Evolutionary conservation across 2,113 vertebrate species (phyloP), one percentile per base, ranked within the genome.

Genomic region (Triplophysa siluroides): DNA sequence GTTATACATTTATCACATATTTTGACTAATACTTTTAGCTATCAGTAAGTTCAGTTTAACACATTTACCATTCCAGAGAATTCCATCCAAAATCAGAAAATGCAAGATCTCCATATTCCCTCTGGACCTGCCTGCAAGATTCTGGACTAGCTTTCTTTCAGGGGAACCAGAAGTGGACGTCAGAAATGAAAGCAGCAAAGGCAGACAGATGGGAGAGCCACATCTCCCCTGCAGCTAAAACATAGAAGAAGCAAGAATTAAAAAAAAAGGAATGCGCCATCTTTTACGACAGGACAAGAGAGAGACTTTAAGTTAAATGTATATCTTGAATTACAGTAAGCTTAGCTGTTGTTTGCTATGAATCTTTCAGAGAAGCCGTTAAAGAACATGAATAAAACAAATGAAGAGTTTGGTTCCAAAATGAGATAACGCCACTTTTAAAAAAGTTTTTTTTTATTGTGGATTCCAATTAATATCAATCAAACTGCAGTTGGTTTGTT

Each of bases 241-340:
- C 29, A 67, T 87, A 87, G 88, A 88, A 79, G 62, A 76, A 83
- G 33, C 81, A 64, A 68, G 12, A 82, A 60, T 80, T 81, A 83
- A 86, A 88, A 86, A 86, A 33, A 86, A 82, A 85, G 86, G 85
- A 89, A 89, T 88, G 83, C 80, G 78, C 29, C 81, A 69, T 86
- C 76, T 90, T 90, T 91, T 85, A 89, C 80, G 79, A 85, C 74
- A 76, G 63, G 76, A 74, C 81, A 72, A 9, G 11, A 82, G 80
- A 86, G 85, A 84, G 86, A 61, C 60, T 81, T 81, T 88, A 81
- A 84, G 87, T 90, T 85, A 90, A 91, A 78, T 83, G 76, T 81
- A 84, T 86, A 87, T 84, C 87, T 81, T 87, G 86, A 83, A 87
- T 85, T 89, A 85, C 86, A 67, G 68, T 84, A 87, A 85, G 85